Evolutionary conservation across 2,797 vertebrate species (phyloP), one percentile per base, ranked within the genome.

Genomic region (Limosa lapponica): DNA sequence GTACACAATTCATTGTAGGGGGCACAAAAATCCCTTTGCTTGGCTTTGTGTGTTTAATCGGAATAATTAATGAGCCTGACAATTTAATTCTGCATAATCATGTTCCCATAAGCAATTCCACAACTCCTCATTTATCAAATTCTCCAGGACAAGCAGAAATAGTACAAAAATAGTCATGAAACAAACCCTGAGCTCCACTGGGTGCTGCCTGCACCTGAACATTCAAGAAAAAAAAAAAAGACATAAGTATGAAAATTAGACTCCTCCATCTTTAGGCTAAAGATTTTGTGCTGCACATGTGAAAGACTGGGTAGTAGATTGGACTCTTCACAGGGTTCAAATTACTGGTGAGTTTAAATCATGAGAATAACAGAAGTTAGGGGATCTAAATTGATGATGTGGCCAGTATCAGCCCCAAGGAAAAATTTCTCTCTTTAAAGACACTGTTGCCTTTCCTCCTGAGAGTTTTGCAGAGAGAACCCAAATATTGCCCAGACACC

Each of bases 41-140:
- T 75, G 77, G 36, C 51, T 93, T 82, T 81, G 25, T 66, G 43
- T 70, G 11, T 62, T 94, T 95, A 85, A 89, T 66, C 1, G 1
- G 58, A 95, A 93, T 93, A 95, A 96, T 90, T 95, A 95, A 95
- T 93, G 91, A 92, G 13, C 48, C 80, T 93, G 87, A 84, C 82
- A 93, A 84, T 79, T 89, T 91, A 83, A 66, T 94, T 94, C 90
- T 90, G 91, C 30, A 39, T 91, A 95, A 90, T 95, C 54, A 34
- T 87, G 67, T 87, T 90, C 37, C 70, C 57, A 41, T 48, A 88
- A 91, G 72, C 51, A 89, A 36, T 41, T 95, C 17, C 20, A 10
- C 48, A 77, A 11, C 6, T 64, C 22, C 54, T 93, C n/a, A 89
- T 90, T 91, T 89, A 94, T 95, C 80, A 91, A 75, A 89, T 91